Evolutionary conservation across 2,113 vertebrate species (phyloP).

Genomic region (Camelus bactrianus): DNA sequence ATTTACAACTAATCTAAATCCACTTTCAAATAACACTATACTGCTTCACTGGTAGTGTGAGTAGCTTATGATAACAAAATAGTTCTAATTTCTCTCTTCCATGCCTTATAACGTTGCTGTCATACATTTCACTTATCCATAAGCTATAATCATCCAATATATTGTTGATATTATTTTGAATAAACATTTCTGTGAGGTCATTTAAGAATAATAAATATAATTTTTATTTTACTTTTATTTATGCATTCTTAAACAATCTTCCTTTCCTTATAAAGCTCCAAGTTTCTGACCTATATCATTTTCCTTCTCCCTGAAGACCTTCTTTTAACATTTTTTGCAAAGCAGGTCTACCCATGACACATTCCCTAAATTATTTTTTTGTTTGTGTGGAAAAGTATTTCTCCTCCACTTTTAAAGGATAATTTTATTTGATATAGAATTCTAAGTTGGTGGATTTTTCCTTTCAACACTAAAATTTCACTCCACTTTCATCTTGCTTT

Average conservation of each 20-base stretch:
- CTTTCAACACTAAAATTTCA: not conserved
- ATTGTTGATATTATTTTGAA: not conserved
- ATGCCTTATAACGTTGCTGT: not conserved
- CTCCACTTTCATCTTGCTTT: not conserved
- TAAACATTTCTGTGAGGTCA: not conserved
- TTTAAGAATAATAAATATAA: not conserved
- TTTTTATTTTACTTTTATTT: not conserved
- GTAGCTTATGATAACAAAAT: not conserved
- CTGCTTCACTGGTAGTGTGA: not conserved
- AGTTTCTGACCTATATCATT: not conserved
- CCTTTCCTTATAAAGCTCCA: not conserved
- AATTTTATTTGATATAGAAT: not conserved
- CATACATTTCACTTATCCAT: not conserved
- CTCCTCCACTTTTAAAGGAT: not conserved
- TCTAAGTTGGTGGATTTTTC: not conserved
- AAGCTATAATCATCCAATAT: not conserved
- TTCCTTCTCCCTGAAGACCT: not conserved
- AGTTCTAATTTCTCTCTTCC: not conserved
- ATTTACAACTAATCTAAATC: conserved; percentile 5
- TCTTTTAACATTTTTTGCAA: not conserved
- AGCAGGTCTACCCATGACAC: not conserved
- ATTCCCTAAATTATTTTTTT: not conserved
- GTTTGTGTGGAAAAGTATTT: not conserved
- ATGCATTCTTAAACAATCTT: not conserved
- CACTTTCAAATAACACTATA: not conserved